Evolutionary conservation across 2,113 vertebrate genomes (phyloP).

Genomic region (Tylochromis polylepis): DNA sequence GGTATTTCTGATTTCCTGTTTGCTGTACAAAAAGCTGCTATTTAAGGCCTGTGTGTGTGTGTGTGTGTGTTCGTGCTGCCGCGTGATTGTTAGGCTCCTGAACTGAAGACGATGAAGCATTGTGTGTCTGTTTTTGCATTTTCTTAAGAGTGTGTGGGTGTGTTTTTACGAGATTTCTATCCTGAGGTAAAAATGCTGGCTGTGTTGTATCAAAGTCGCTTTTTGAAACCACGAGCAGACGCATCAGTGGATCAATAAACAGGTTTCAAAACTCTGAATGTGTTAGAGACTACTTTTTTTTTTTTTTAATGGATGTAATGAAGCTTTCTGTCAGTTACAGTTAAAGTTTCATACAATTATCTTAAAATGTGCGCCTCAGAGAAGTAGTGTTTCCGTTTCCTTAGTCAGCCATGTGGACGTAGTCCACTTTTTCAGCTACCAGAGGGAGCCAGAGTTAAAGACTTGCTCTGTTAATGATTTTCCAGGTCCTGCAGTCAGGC

Average conservation of each 20-base stretch:
- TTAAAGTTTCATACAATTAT: not conserved
- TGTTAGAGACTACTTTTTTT: not conserved
- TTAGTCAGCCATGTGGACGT: not conserved
- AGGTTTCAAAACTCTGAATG: not conserved
- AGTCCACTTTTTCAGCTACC: not conserved
- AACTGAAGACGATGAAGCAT: not conserved
- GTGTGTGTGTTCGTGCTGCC: not conserved
- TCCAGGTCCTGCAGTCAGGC: not conserved
- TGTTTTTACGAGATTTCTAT: conserved; percentile 36
- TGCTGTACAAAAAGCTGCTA: conserved; percentile 23
- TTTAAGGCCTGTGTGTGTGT: not conserved
- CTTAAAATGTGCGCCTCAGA: not conserved
- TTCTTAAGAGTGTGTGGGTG: not conserved
- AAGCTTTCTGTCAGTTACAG: not conserved
- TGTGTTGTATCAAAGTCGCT: conserved; percentile 7
- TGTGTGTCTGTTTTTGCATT: not conserved
- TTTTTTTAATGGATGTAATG: not conserved
- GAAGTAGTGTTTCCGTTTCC: not conserved
- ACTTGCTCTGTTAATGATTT: not conserved
- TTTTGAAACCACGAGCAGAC: not conserved
- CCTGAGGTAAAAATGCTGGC: not conserved
- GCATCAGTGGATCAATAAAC: conserved; percentile 22
- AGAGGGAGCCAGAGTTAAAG: not conserved
- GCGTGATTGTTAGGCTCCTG: not conserved
- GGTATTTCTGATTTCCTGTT: not conserved